A percentile compares a stretch with the other conserved stretches of the same genome.
Evolutionary conservation across 2,888 invertebrate genomes (phyloP).

Genomic region (Unio pictorum): DNA sequence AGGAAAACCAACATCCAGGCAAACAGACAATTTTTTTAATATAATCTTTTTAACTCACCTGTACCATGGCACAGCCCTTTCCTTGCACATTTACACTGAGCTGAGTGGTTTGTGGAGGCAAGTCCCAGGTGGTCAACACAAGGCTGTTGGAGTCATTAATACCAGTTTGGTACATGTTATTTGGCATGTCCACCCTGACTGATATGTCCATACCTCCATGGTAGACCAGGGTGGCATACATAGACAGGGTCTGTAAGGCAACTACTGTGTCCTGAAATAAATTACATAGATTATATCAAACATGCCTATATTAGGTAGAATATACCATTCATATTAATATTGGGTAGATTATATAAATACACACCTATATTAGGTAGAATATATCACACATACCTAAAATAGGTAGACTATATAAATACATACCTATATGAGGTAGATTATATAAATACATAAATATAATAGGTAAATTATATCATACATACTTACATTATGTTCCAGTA

Average conservation of each 20-base stretch:
- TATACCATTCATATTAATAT: too few relatives aligned
- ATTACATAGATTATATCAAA: neutral
- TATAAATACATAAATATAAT: neutral
- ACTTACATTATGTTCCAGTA: too few relatives aligned
- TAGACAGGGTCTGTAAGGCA: slow-evolving; percentile 69
- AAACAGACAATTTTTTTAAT: too few relatives aligned
- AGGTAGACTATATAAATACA: too few relatives aligned
- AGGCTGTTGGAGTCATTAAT: slow-evolving; percentile 16
- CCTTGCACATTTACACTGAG: slow-evolving; percentile 32
- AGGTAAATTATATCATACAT: too few relatives aligned
- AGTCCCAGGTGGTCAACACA: slow-evolving; percentile 15
- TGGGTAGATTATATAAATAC: too few relatives aligned
- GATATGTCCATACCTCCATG: slow-evolving; percentile 26
- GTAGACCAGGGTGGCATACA: slow-evolving; percentile 53
- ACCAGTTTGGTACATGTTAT: slow-evolving; percentile 9
- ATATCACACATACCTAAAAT: too few relatives aligned
- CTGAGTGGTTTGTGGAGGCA: slow-evolving; percentile 14
- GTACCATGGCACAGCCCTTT: slow-evolving; percentile 62
- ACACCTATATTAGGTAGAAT: too few relatives aligned
- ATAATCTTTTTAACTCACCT: slow-evolving; percentile 38
- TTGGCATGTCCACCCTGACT: slow-evolving; percentile 17
- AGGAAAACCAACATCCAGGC: too few relatives aligned
- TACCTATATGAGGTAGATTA: too few relatives aligned
- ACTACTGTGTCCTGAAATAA: slow-evolving; percentile 70
- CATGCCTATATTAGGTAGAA: too few relatives aligned